Evolutionary conservation across 2,888 invertebrate genomes (phyloP), one percentile per base, ranked within the genome.

Genomic region (Drosophila mercatorum): DNA sequence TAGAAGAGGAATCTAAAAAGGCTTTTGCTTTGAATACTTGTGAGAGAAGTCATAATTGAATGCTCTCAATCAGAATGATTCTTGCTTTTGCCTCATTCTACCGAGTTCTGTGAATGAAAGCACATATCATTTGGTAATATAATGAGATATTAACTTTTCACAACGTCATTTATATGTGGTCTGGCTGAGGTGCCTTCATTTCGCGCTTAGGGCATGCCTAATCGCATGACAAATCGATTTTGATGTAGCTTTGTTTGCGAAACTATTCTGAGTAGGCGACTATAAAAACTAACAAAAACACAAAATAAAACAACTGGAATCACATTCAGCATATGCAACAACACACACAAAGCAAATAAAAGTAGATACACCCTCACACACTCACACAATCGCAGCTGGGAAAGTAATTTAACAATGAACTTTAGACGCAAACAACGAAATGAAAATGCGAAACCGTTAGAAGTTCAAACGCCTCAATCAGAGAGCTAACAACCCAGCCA

Each of bases 381-480:
- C 28, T 56, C 47, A 44, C 28, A 46, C 28, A 59, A 36, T 38
- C 38, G 5, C 49, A 67, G 60, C 52, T 72, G 72, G 68, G 66
- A 62, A 81, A 75, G 78, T 72, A 51, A 65, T 67, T 78, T 56
- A 53, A 64, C 84, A 83, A 87, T 85, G 83, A 83, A 83, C 83
- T 75, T 65, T 77, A 58, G 69, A 68, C 58, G 63, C 67, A 67
- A 72, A 74, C 67, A 62, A 71, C 56, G 62, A 73, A 71, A 72
- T 76, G 66, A 70, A 72, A 81, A 82, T 82, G 74, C 40, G 75
- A 83, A 83, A 75, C 61, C 74, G 78, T 85, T 75, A 80, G 88
- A 86, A 88, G 87, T 88, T 88, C 89, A 83, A 83, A 71, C 64
- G 84, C 89, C 87, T 59, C 53, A 55, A 40, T 10, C 59, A 63